Percentiles rank a stretch among this genome's conserved stretches.
phyloP scores from a whole-genome alignment of 23 tunicate species.

The Diplosoma virens region DNA sequence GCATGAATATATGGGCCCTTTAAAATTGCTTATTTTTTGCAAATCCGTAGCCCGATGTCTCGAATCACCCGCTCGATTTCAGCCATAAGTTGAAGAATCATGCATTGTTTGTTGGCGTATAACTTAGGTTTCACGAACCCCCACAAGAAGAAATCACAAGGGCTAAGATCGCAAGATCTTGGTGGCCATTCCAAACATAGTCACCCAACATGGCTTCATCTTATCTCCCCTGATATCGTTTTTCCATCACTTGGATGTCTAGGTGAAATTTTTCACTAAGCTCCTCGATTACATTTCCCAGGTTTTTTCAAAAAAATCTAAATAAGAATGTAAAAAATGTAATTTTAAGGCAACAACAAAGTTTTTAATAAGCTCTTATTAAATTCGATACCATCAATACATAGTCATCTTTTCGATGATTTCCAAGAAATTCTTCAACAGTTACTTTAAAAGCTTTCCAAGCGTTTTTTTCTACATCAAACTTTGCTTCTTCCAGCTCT shows the following conservation, averaged over 20 bases:
- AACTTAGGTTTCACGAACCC: no score
- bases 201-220: slow-evolving; percentile 18
- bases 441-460: slow-evolving; percentile 18
- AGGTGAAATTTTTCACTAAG: slow-evolving; percentile 9
- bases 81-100: no score
- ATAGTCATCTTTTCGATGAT: slow-evolving; percentile 5
- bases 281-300: slow-evolving; percentile 10
- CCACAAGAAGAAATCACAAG: no score
- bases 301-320: slow-evolving; percentile 10
- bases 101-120: no score
- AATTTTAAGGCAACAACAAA: slow-evolving; percentile 16
- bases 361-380: slow-evolving; percentile 1
- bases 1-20: no score
- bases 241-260: slow-evolving; percentile 24
- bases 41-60: no score
- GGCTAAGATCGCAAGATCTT: no score
- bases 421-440: slow-evolving; percentile 21
- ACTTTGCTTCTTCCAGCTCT: slow-evolving; percentile 11
- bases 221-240: slow-evolving; percentile 16
- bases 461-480: slow-evolving; percentile 4
- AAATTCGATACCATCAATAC: slow-evolving; percentile 14
- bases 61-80: no score
- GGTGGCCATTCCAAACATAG: slow-evolving; percentile 6
- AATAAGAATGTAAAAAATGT: slow-evolving; percentile 14
- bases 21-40: no score